Evolutionary conservation across 2,797 vertebrate species (phyloP), one percentile per base, ranked within the genome.

Genomic region (Aselliscus stoliczkanus): DNA sequence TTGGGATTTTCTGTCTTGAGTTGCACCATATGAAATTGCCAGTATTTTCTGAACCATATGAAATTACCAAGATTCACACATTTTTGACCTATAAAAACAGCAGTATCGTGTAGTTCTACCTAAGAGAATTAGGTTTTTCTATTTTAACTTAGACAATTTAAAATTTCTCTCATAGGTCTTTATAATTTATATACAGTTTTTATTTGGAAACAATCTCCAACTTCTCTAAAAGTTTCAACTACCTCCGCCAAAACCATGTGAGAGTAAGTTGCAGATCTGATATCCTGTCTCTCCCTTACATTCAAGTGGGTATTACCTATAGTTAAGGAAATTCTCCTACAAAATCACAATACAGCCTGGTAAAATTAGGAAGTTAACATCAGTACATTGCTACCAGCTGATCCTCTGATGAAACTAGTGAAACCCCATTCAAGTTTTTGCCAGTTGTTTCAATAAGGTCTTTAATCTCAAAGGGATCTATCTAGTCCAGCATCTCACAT

Each of bases 181-280:
- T 88, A 62, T 52, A 79, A 97, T 83, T 60, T 70, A 70, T 47
- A 20, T 60, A 25, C 52, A n/a, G 79, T 85, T 93, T 84, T 6
- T 90, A 90, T 52, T 88, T 77, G 56, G 60, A 96, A 96, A 89
- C 56, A 88, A 50, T 42, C 60, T 94, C 47, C 65, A 39, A 39
- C 23, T 67, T 94, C 65, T 18, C 29, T 73, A 42, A 82, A 72
- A 93, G 58, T 89, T 86, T 17, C 37, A 75, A 2, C n/a, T 75
- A 77, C 18, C 14, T 62, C 17, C 6, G 14, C n/a, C 7, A 14
- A 70, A 80, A 25, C 34, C 58, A 54, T 58, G 42, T 75, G 47
- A 42, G 42, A 73, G 42, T 77, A 88, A 81, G 23, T 72, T 92
- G 52, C 14, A 90, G 77, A 52, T 7, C 69, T 84, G 27, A 42